phyloP scores from a whole-genome alignment of 2,888 invertebrate species.

The Actias luna region DNA sequence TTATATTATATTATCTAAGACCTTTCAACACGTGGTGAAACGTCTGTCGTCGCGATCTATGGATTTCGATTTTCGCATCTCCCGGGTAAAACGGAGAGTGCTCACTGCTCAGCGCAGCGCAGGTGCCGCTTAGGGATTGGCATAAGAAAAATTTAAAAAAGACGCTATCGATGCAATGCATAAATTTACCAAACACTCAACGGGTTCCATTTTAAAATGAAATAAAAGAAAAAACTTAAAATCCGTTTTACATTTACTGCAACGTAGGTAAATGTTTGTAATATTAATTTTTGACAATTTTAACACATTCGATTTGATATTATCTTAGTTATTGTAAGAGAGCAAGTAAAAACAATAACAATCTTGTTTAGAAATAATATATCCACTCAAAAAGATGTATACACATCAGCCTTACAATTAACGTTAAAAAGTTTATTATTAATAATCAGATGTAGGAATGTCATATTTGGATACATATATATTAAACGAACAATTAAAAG shows the following conservation, averaged over 20 bases:
- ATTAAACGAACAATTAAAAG: too few relatives aligned
- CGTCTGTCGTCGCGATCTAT: slow-evolving; percentile 75
- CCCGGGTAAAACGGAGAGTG: slow-evolving; percentile 56
- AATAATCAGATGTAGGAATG: too few relatives aligned
- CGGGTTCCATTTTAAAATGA: background rate
- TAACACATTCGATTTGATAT: too few relatives aligned
- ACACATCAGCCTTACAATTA: too few relatives aligned
- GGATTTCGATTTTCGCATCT: slow-evolving; percentile 68
- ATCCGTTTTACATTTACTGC: background rate
- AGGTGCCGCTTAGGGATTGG: slow-evolving; percentile 39
- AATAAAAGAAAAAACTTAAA: background rate
- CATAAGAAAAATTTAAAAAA: slow-evolving; percentile 51
- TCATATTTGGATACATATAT: too few relatives aligned
- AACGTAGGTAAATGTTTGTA: background rate
- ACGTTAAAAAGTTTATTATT: too few relatives aligned
- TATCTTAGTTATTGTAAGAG: too few relatives aligned
- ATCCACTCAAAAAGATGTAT: too few relatives aligned
- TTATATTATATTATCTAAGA: slow-evolving; percentile 81
- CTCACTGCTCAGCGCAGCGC: slow-evolving; percentile 36
- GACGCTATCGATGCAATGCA: slow-evolving; percentile 41
- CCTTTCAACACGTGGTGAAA: slow-evolving; percentile 74
- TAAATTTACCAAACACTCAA: slow-evolving; percentile 20
- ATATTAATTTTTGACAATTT: too few relatives aligned
- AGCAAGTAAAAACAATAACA: too few relatives aligned
- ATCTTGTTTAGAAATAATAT: too few relatives aligned